Evolutionary conservation across 2,113 vertebrate species (phyloP).

Genomic region (Struthio camelus): DNA sequence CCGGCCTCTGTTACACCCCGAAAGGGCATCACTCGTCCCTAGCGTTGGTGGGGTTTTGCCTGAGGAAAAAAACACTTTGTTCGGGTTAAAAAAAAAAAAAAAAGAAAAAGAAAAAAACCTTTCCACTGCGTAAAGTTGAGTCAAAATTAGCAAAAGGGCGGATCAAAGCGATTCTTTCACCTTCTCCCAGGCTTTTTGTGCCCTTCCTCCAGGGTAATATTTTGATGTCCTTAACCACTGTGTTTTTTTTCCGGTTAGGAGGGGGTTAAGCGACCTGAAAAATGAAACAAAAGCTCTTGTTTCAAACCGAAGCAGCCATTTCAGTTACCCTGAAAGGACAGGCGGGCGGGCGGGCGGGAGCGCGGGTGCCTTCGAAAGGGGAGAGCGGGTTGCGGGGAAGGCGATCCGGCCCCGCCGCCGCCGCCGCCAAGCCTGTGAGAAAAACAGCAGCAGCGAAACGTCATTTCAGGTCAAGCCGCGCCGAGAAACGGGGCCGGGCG

Average conservation of each 20-base stretch:
- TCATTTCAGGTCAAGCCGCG: slow-evolving; percentile 3
- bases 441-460: neutral
- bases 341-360: neutral
- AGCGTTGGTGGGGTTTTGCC: slow-evolving; percentile 34
- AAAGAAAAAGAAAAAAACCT: neutral
- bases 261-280: neutral
- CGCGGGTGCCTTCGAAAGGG: neutral
- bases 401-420: neutral
- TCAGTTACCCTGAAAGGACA: neutral
- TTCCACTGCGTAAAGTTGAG: neutral
- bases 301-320: neutral
- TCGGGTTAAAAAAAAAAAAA: neutral
- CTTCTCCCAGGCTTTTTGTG: neutral
- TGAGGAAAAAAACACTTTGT: slow-evolving; percentile 43
- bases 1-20: slow-evolving; percentile 1
- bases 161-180: slow-evolving; percentile 3
- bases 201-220: neutral
- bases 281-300: neutral
- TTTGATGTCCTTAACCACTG: neutral
- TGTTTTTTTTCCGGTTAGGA: slow-evolving; percentile 19
- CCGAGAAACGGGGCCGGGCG: neutral
- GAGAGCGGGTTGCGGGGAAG: neutral
- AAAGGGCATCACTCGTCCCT: neutral
- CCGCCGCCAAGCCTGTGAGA: slow-evolving; percentile 36
- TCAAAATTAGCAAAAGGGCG: slow-evolving; percentile 18